Evolutionary conservation across 2,113 vertebrate species (phyloP), one percentile per base, ranked within the genome.

Genomic region (Hystrix cristata): DNA sequence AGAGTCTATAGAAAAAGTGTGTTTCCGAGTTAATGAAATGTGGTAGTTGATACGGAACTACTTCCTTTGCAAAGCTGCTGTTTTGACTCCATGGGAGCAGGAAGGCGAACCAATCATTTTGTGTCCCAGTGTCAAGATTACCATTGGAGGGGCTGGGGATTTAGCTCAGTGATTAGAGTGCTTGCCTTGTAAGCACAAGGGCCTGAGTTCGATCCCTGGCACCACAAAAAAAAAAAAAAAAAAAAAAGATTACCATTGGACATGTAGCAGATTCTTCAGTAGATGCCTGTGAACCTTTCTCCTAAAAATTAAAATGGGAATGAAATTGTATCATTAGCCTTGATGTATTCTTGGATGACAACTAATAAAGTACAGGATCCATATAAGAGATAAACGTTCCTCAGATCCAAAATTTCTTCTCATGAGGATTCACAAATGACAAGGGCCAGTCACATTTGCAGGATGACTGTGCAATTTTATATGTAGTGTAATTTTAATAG

Each of bases 1-100:
- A 7, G 34, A 72, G 4, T 53, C 4, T 38, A 69, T 93, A 57
- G 62, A 62, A 93, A 92, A 78, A 1, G 6, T 74, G 4, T 72
- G 13, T 72, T 87, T 92, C 62, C 78, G 64, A 91, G 62, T 93
- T 53, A 57, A 34, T 48, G 38, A 95, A 89, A 65, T 53, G 34
- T 25, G 5, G 7, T 51, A 53, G n/a, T 21, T 90, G 29, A 11
- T 12, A 69, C 3, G 12, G n/a, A 55, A 21, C 16, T 88, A 4
- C 7, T 18, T 80, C 72, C 13, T 38, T 80, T 78, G 29, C 16
- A 31, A 72, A 67, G 38, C 2, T 69, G 46, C 27, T 89, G 8
- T 67, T 76, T 0, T 71, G 69, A 95, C 34, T 71, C 48, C 18
- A 2, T 16, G 9, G 48, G 7, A 72, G 14, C 16, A 48, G 10